Conservation (phyloP, 2,113 vertebrate species). For the Thryonomys swinderianus region DNA sequence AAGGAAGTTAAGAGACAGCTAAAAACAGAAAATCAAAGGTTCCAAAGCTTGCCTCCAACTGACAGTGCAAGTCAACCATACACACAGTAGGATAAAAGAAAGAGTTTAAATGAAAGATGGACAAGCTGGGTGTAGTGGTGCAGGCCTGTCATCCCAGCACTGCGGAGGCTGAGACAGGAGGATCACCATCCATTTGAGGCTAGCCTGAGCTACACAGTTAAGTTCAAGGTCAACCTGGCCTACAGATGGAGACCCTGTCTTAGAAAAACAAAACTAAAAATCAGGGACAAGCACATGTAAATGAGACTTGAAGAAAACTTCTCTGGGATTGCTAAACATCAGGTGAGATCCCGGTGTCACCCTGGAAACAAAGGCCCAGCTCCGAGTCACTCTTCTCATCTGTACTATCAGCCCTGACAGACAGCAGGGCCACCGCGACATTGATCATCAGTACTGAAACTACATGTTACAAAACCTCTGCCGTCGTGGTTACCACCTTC, state of each 20-base stretch:
- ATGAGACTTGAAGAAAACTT: slow-evolving; percentile 3
- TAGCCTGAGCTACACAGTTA: background rate
- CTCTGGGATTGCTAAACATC: background rate
- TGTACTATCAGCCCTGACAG: background rate
- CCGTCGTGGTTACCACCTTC: background rate
- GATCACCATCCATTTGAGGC: background rate
- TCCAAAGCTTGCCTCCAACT: background rate
- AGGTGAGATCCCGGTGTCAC: background rate
- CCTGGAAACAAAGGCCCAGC: background rate
- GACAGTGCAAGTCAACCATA: background rate
- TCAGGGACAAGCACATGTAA: slow-evolving; percentile 29
- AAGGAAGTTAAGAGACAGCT: background rate
- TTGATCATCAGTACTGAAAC: slow-evolving; percentile 39
- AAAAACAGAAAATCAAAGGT: slow-evolving; percentile 60
- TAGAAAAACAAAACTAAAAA: background rate
- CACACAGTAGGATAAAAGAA: background rate
- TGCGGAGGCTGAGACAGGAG: background rate
- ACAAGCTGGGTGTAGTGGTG: background rate
- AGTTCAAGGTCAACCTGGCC: background rate
- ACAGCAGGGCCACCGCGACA: slow-evolving; percentile 23
- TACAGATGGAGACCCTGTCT: background rate
- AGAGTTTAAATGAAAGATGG: slow-evolving; percentile 43
- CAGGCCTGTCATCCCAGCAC: background rate
- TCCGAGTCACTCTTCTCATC: background rate
- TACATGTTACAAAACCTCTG: slow-evolving; percentile 19